These are phyloP conservation scores for Dolichotis patagonum DNA, from an alignment of 2,113 vertebrate species.

Conservation along the genomic window DNA sequence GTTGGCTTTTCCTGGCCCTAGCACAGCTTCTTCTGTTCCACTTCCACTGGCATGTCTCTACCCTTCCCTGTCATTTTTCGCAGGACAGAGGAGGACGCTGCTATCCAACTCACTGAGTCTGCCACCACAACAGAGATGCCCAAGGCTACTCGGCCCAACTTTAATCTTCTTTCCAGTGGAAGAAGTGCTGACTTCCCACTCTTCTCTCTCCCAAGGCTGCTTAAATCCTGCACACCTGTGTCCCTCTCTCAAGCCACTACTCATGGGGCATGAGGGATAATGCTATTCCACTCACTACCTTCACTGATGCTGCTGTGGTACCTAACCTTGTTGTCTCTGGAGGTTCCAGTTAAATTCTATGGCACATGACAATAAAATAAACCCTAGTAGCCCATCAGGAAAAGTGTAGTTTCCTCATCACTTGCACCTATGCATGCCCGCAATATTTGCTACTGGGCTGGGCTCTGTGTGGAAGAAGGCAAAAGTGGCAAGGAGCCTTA, in stretches of 20 bases:
- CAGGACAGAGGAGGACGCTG: too few species aligned
- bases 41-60: neutral
- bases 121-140: neutral
- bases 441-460: neutral
- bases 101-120: neutral
- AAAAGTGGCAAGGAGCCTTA: neutral
- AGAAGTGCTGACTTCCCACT: neutral
- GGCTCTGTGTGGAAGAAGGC: neutral
- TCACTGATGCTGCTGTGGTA: neutral
- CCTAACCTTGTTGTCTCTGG: neutral
- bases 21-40: neutral
- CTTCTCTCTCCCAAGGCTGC: neutral
- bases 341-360: neutral
- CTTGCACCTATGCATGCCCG: neutral
- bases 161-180: neutral
- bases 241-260: neutral
- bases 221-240: neutral
- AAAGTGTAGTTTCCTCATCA: neutral
- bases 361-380: neutral
- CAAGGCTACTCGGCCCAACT: neutral
- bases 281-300: neutral
- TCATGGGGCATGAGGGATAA: neutral
- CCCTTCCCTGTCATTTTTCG: neutral
- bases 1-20: neutral
- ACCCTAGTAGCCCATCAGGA: neutral